Percentiles rank a stretch among this genome's conserved stretches.
Conservation (phyloP, 2,797 vertebrate genomes). For the Notolepis coatsorum region DNA sequence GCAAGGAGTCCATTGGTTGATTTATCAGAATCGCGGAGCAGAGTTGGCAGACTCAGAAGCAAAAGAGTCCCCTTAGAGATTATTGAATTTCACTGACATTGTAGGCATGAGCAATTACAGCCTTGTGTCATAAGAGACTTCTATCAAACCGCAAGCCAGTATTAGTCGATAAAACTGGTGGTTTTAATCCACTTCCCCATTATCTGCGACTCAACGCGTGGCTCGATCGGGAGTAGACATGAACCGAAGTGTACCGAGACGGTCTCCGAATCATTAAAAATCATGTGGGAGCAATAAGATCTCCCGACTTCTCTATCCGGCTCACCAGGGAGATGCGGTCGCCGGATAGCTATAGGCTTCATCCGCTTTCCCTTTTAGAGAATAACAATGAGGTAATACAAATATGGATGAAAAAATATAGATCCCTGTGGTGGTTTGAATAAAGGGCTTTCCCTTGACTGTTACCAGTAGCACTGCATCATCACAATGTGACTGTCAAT, state of each 20-base stretch:
- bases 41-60: conserved; percentile 25
- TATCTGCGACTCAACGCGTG: conserved; percentile 49
- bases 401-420: conserved; percentile 17
- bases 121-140: conserved; percentile 32
- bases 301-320: conserved; percentile 20
- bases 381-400: conserved; percentile 42
- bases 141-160: conserved; percentile 27
- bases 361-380: conserved; percentile 20
- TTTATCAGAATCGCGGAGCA: conserved; percentile 4
- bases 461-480: not conserved
- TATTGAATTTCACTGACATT: conserved; percentile 24
- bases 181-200: conserved; percentile 30
- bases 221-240: conserved; percentile 44
- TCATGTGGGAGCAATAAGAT: conserved; percentile 44
- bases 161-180: conserved; percentile 27
- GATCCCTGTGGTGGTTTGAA: conserved; percentile 19
- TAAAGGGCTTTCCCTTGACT: not conserved
- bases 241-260: conserved; percentile 42
- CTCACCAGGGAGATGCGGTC: conserved; percentile 36
- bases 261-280: conserved; percentile 34
- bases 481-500: not conserved
- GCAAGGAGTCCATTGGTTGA: not conserved
- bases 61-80: conserved; percentile 28
- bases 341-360: conserved; percentile 22
- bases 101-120: conserved; percentile 21